Base-by-base conservation (phyloP, 2,113 vertebrate species). In the Cyrtonyx montezumae region DNA sequence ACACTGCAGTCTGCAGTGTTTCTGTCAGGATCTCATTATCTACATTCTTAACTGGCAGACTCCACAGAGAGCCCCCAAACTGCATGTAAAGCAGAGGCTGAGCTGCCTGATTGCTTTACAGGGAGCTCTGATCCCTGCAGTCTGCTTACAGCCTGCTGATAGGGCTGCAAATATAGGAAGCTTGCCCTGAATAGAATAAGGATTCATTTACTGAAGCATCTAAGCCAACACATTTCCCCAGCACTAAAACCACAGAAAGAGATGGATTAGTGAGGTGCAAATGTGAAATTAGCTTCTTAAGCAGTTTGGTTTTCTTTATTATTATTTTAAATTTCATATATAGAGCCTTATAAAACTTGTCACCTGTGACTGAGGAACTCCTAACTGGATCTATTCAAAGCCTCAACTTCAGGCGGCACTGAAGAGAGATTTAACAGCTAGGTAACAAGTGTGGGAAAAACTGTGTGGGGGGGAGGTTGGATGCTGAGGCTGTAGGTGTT, bases 401-500 rank as follows among this genome's bases (percentile, higher is more conserved):
- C n/a, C 25, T 84, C 56, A 71, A 7, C 61, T 93, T 89, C 82
- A 75, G 95, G 89, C 79, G 95, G 89, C 79, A 62, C 30, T 5
- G 8, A 76, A 92, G 82, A 91, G 68, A 91, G 85, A 93, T 93
- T 95, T 94, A 94, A 94, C 92, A 95, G 19, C 91, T 91, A 94
- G 79, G 94, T 92, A 95, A 70, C 21, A 7, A 75, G 93, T 3
- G 59, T 78, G 68, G 82, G 94, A 65, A 89, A 91, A 87, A 10
- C 59, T 45, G 68, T 8, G 87, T n/a, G 63, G 89, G 51, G 87
- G 56, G 79, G 91, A 91, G 87, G 56, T 32, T 87, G 94, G 76
- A 91, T 93, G 89, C 84, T 78, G 93, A 93, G 84, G 70, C 94
- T 95, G 95, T 92, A 91, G 94, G 94, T 96, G 95, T 92, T 94